phyloP scores from a whole-genome alignment of 2,888 invertebrate species.

The Drosophila mimetica region DNA sequence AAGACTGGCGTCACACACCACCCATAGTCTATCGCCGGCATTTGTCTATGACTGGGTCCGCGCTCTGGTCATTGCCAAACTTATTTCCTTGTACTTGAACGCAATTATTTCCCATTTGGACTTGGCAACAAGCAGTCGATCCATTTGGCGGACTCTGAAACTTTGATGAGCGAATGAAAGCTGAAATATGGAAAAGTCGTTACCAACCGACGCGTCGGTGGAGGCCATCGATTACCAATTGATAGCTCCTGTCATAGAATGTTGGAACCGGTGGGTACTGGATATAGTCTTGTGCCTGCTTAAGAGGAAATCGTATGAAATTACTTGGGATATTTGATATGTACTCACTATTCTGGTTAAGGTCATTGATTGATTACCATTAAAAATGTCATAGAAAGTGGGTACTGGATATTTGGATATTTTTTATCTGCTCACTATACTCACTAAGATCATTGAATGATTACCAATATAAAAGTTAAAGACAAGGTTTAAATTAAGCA shows the following conservation, averaged over 20 bases:
- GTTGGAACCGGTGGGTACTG: conserved; percentile 1
- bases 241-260: conserved; percentile 29
- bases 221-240: conserved; percentile 61
- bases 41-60: conserved; percentile 35
- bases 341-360: too few relatives aligned
- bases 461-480: too few relatives aligned
- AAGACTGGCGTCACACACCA: conserved; percentile 60
- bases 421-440: too few relatives aligned
- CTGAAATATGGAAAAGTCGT: conserved; percentile 37
- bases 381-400: too few relatives aligned
- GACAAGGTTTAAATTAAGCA: too few relatives aligned
- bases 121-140: conserved; percentile 39
- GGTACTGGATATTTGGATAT: too few relatives aligned
- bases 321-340: too few relatives aligned
- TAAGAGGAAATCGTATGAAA: too few relatives aligned
- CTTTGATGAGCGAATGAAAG: conserved; percentile 51
- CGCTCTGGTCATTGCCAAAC: conserved; percentile 69
- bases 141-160: conserved; percentile 35
- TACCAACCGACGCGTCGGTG: conserved; percentile 16
- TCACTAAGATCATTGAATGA: too few relatives aligned
- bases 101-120: conserved; percentile 52
- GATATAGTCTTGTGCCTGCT: not conserved
- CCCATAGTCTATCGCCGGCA: conserved; percentile 3
- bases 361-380: too few relatives aligned
- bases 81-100: conserved; percentile 70